A percentile compares a stretch with the other conserved stretches of the same genome.
These are phyloP conservation scores for Pristionchus japonicus DNA, from an alignment of 2,888 invertebrate species.

Conservation along the genomic window DNA sequence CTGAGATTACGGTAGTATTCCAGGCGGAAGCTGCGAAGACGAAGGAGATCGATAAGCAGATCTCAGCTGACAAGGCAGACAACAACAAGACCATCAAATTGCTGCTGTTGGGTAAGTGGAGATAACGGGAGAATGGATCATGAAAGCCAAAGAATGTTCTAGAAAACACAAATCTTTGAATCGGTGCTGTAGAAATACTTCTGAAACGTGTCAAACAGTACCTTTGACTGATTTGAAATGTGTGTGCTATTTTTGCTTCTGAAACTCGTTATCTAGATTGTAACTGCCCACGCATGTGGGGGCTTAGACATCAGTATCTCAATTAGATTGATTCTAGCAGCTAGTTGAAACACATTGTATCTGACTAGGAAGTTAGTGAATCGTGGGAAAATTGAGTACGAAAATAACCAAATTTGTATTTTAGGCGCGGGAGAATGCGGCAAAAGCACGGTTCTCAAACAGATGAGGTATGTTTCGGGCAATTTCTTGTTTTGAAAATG, in stretches of 20 bases:
- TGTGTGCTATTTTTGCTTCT: no score
- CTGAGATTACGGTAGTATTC: neutral
- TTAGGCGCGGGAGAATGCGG: conserved; percentile 73
- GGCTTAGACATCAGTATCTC: neutral
- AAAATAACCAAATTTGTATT: no score
- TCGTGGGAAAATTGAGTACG: no score
- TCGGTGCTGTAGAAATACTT: no score
- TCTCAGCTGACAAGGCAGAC: conserved; percentile 58
- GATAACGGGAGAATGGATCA: neutral
- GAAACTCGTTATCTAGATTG: no score
- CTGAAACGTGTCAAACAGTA: neutral
- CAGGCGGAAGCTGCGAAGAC: conserved; percentile 55
- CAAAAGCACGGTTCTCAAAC: conserved; percentile 72
- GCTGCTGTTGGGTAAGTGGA: conserved; percentile 66
- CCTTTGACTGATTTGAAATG: no score
- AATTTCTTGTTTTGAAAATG: neutral
- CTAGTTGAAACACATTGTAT: neutral
- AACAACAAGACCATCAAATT: conserved; percentile 71
- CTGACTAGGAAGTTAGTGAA: neutral
- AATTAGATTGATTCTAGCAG: neutral
- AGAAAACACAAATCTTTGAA: neutral
- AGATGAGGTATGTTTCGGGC: conserved; percentile 66
- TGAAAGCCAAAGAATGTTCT: neutral
- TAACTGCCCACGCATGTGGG: neutral
- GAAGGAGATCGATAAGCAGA: conserved; percentile 67